Conservation (phyloP, 1,140 invertebrate species). For the Oncopeltus fasciatus region DNA sequence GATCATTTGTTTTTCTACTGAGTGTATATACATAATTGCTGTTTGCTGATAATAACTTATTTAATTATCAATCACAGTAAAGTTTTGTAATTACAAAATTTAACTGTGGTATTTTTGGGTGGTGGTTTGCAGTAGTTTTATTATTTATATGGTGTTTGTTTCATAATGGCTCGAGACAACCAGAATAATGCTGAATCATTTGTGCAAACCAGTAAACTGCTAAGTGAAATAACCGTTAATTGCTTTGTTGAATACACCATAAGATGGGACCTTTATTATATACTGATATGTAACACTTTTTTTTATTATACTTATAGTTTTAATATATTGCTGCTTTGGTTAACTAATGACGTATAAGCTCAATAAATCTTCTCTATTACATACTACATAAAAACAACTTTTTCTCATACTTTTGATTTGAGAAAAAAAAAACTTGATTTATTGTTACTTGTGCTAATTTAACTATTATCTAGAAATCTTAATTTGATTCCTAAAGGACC, state of each 20-base stretch:
- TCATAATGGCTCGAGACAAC: not conserved
- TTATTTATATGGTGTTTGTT: conserved; percentile 5
- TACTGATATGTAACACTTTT: not conserved
- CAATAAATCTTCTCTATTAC: not conserved
- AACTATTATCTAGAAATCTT: too few relatives aligned
- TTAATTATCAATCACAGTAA: conserved; percentile 6
- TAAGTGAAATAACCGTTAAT: not conserved
- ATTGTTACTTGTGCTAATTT: too few relatives aligned
- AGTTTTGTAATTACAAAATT: conserved; percentile 13
- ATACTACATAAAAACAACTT: not conserved
- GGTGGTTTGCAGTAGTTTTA: conserved; percentile 12
- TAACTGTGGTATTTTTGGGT: conserved; percentile 17
- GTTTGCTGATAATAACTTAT: conserved; percentile 17
- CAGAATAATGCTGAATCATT: not conserved
- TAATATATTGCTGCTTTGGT: too few relatives aligned
- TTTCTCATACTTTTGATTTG: too few relatives aligned
- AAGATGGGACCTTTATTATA: conserved; percentile 4
- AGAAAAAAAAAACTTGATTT: too few relatives aligned
- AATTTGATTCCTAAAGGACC: too few relatives aligned
- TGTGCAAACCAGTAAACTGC: conserved; percentile 2
- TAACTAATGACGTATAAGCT: too few relatives aligned
- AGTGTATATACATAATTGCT: conserved; percentile 19
- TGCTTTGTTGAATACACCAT: not conserved
- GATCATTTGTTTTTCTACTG: conserved; percentile 16
- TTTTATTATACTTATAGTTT: too few relatives aligned